Conservation (phyloP, 1,140 invertebrate species). For the Drusus annulatus region DNA sequence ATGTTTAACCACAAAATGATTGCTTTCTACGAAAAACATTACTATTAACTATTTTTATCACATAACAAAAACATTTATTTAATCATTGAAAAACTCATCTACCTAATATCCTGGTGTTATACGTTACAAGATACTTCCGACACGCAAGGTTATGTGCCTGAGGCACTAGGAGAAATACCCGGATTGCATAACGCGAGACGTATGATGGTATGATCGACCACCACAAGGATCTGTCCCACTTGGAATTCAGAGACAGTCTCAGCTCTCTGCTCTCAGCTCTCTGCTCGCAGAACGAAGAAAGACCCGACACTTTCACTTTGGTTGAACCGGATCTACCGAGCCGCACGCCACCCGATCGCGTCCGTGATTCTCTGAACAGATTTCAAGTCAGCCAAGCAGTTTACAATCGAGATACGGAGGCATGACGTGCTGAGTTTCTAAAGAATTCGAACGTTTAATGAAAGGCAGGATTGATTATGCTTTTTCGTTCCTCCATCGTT, state of each 20-base stretch:
- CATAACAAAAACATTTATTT: too few species aligned
- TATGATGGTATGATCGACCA: neutral
- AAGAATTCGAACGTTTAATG: too few species aligned
- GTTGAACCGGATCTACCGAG: slow-evolving; percentile 23
- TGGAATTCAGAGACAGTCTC: neutral
- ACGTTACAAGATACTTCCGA: too few species aligned
- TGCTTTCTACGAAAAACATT: too few species aligned
- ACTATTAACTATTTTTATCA: too few species aligned
- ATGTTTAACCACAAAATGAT: too few species aligned
- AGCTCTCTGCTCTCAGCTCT: neutral
- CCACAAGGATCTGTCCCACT: slow-evolving; percentile 8
- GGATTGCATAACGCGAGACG: slow-evolving; percentile 20
- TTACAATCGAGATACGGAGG: neutral
- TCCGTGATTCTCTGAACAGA: slow-evolving; percentile 8
- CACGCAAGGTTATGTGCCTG: too few species aligned
- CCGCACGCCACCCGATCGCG: neutral
- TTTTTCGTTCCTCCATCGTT: too few species aligned
- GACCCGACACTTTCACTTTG: slow-evolving; percentile 26
- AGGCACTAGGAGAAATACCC: neutral
- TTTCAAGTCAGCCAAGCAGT: neutral
- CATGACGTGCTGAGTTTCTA: too few species aligned
- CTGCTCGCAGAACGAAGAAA: neutral
- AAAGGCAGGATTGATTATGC: too few species aligned
- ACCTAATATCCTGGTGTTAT: too few species aligned
- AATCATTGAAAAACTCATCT: too few species aligned